Base-by-base conservation (phyloP, 2,797 vertebrate species). In the Leptatherina wallacei region DNA sequence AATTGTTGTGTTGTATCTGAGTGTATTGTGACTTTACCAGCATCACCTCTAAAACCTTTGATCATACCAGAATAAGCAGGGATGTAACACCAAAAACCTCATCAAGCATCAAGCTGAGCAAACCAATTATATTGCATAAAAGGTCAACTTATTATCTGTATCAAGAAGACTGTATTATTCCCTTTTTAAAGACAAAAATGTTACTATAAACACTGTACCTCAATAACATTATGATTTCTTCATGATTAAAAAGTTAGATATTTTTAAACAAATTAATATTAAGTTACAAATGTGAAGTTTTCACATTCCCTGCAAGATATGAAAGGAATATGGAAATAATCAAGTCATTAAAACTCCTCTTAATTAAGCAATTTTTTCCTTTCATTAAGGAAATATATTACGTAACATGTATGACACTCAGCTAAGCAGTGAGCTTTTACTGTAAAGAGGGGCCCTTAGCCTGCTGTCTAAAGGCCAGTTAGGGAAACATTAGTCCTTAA, bases 401-500 rank as follows among this genome's bases (percentile, higher is more conserved):
- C 16, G 36, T 44, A 65, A 75, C 82, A 78, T 47, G 62, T 36
- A 77, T 61, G 77, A 75, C 64, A 79, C 74, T 82, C 66, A 69
- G 59, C 56, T 32, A 63, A 86, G 80, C 47, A 27, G 65, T 2
- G 5, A 54, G 65, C 66, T 60, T 60, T 73, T 73, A 52, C 68
- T 75, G 65, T 82, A 85, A 85, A 81, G 61, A n/a, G 22, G 64
- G 54, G 69, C 73, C 67, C 75, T 85, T 73, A 84, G 85, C 88
- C 85, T 76, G 82, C 87, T 91, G 87, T 89, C 90, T 87, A 83
- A 88, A 83, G 83, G 88, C 85, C 86, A 89, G 92, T 93, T 92
- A 92, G 89, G 89, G 85, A 93, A 94, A 92, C 92, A 94, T 93
- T 92, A 91, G 84, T 88, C 68, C 84, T 95, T 90, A 95, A 95